Conservation (phyloP, 2,888 invertebrate genomes). For the Cantharis rustica region DNA sequence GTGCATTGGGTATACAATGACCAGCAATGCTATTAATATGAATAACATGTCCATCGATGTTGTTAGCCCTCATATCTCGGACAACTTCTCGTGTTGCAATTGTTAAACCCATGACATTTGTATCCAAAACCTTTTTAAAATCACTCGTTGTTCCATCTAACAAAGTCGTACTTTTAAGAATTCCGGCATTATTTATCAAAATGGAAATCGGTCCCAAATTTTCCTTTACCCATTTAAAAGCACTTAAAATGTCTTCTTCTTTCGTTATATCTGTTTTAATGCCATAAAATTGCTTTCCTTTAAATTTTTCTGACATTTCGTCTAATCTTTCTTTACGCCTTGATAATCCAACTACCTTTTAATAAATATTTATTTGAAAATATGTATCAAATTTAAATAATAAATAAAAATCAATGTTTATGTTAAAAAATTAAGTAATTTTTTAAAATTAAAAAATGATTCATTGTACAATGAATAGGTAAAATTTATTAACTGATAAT, state of each 20-base stretch:
- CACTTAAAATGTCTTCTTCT: neutral
- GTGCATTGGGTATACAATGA: neutral
- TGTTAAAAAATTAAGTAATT: no score
- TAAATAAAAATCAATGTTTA: no score
- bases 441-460: no score
- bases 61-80: neutral
- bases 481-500: no score
- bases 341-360: neutral
- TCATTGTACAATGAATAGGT: no score
- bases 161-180: neutral
- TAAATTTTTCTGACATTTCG: neutral
- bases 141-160: neutral
- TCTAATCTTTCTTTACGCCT: neutral
- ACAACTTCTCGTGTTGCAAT: neutral
- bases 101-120: neutral
- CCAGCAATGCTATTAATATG: neutral
- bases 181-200: neutral
- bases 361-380: no score
- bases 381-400: no score
- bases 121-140: neutral
- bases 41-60: neutral
- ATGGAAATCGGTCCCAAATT: neutral
- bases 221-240: neutral
- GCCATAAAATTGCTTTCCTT: neutral
- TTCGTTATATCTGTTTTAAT: neutral